phyloP scores from a whole-genome alignment of 2,797 vertebrate species.

The Sebastiscus tertius region DNA sequence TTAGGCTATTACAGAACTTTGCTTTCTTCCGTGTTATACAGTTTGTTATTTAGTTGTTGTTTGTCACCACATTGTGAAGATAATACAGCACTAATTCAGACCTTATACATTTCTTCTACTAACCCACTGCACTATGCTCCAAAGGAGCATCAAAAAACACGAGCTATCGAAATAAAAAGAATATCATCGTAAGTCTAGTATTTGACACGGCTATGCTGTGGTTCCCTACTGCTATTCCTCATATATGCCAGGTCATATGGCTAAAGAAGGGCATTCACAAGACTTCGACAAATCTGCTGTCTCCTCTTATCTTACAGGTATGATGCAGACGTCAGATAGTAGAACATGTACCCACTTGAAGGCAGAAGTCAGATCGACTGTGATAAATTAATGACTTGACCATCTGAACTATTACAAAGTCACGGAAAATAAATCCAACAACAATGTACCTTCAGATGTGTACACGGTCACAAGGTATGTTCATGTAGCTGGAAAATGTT shows the following conservation, averaged over 20 bases:
- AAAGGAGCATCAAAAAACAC: slow-evolving; percentile 48
- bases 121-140: slow-evolving; percentile 47
- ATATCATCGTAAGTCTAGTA: slow-evolving; percentile 30
- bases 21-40: slow-evolving; percentile 6
- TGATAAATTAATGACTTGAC: slow-evolving; percentile 29
- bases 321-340: slow-evolving; percentile 23
- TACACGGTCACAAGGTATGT: slow-evolving; percentile 31
- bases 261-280: slow-evolving; percentile 42
- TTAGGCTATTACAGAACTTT: slow-evolving; percentile 25
- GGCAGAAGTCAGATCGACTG: slow-evolving; percentile 18
- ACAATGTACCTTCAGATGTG: slow-evolving; percentile 9
- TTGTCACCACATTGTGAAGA: slow-evolving; percentile 47
- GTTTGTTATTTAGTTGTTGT: slow-evolving; percentile 15
- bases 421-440: slow-evolving; percentile 16
- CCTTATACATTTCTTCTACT: slow-evolving; percentile 56
- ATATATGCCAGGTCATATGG: slow-evolving; percentile 35
- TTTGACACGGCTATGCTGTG: slow-evolving; percentile 42
- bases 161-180: slow-evolving; percentile 46
- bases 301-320: slow-evolving; percentile 42
- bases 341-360: slow-evolving; percentile 25
- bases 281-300: slow-evolving; percentile 22
- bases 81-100: slow-evolving; percentile 57
- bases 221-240: slow-evolving; percentile 35
- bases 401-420: slow-evolving; percentile 14
- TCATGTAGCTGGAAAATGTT: slow-evolving; percentile 29